These are phyloP conservation scores for Meles meles DNA, from an alignment of 2,113 vertebrate species.

Conservation along the genomic window DNA sequence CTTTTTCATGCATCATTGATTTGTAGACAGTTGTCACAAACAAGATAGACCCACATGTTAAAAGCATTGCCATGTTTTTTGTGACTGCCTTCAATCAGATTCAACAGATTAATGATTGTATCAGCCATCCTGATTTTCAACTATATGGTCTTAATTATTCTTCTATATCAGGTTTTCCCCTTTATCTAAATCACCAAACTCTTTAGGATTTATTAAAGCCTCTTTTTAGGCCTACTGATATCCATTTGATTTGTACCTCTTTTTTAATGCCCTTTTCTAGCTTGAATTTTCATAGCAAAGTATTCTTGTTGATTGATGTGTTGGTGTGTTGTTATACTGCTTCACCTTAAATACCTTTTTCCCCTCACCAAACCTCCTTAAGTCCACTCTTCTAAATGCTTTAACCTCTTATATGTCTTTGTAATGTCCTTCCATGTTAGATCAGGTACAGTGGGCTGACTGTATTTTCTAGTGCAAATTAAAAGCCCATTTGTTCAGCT, in stretches of 20 bases:
- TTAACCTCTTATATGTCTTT: slow-evolving; percentile 61
- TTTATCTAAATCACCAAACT: slow-evolving; percentile 57
- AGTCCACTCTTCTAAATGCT: slow-evolving; percentile 33
- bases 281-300: not conserved
- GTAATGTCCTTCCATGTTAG: slow-evolving; percentile 59
- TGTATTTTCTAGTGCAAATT: slow-evolving; percentile 78
- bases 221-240: slow-evolving; percentile 28
- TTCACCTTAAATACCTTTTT: slow-evolving; percentile 33
- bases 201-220: not conserved
- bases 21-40: slow-evolving; percentile 58
- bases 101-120: slow-evolving; percentile 54
- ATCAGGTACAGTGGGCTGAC: slow-evolving; percentile 49
- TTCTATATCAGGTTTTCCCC: not conserved
- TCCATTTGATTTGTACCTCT: not conserved
- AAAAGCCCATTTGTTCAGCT: slow-evolving; percentile 79
- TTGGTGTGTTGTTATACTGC: not conserved
- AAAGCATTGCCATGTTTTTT: slow-evolving; percentile 46
- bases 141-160: not conserved
- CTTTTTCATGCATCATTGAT: not conserved
- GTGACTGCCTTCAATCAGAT: slow-evolving; percentile 38
- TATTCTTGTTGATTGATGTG: not conserved
- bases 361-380: not conserved
- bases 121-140: slow-evolving; percentile 23
- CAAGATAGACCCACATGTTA: slow-evolving; percentile 25
- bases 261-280: not conserved